Conservation (phyloP, 2,888 invertebrate species). For the Caenorhabditis virilis region DNA sequence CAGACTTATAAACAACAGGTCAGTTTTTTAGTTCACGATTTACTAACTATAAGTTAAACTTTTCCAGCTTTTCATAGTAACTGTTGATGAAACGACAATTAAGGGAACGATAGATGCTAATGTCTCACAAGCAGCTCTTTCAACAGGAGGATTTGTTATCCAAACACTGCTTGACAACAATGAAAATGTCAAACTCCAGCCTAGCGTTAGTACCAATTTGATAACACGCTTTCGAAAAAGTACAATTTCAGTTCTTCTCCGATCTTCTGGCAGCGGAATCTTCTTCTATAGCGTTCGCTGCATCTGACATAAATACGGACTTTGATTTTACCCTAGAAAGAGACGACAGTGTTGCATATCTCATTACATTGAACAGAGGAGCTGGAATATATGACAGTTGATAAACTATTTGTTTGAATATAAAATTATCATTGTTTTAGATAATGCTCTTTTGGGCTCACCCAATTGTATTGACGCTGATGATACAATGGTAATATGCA, state of each 20-base stretch:
- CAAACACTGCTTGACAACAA: conserved; percentile 4
- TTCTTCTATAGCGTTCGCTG: conserved; percentile 5
- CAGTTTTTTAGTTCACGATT: neutral
- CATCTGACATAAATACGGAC: neutral
- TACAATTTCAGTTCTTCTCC: conserved; percentile 24
- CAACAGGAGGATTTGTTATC: conserved; percentile 26
- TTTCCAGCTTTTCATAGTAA: conserved; percentile 12
- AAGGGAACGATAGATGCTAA: neutral
- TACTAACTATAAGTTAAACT: too few relatives aligned
- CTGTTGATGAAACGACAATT: conserved; percentile 1
- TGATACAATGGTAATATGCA: conserved; percentile 1
- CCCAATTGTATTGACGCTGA: neutral
- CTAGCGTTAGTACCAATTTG: neutral
- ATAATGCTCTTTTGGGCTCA: too few relatives aligned
- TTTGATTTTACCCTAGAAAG: neutral
- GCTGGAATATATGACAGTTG: neutral
- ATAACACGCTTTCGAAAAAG: too few relatives aligned
- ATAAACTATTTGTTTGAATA: neutral
- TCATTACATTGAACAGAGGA: conserved; percentile 8
- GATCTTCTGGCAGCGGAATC: neutral
- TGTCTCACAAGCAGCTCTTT: conserved; percentile 12
- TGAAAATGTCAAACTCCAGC: neutral
- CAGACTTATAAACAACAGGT: conserved; percentile 16
- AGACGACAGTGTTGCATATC: neutral
- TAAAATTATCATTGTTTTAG: neutral